Evolutionary conservation across 2,888 invertebrate genomes (phyloP).

Genomic region (Temnothorax unifasciatus): DNA sequence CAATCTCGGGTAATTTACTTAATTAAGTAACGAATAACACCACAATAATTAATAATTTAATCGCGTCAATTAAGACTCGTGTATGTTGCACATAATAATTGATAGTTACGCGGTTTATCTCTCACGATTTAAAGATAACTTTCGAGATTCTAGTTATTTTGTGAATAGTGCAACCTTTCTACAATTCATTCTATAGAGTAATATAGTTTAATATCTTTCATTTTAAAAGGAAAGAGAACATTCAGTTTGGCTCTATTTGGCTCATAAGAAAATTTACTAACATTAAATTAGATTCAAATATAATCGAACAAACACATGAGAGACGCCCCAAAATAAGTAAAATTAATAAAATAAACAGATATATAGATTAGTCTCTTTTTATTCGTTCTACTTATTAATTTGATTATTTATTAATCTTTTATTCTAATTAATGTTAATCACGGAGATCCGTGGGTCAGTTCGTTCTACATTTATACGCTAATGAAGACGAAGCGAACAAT

Average conservation of each 20-base stretch:
- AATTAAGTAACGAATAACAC: constrained; percentile 22
- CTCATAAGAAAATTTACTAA: background rate
- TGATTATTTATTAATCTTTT: background rate
- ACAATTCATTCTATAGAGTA: background rate
- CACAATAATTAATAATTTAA: constrained; percentile 12
- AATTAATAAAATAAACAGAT: background rate
- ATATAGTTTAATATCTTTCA: background rate
- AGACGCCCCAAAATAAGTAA: background rate
- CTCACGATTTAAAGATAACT: background rate
- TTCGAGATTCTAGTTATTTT: background rate
- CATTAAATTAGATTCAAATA: background rate
- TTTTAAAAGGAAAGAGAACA: background rate
- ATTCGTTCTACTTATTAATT: background rate
- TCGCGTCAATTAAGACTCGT: constrained; percentile 4
- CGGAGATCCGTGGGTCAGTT: background rate
- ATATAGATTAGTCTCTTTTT: background rate
- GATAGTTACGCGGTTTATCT: background rate
- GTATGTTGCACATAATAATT: background rate
- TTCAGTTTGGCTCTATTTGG: background rate
- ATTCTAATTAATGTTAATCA: background rate
- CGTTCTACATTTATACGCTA: background rate
- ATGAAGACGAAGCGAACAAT: constrained; percentile 22
- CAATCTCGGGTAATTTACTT: constrained; percentile 39
- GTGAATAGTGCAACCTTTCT: background rate
- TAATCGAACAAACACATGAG: background rate